Conservation (phyloP, 2,797 vertebrate genomes). For the Chaunax sp. region DNA sequence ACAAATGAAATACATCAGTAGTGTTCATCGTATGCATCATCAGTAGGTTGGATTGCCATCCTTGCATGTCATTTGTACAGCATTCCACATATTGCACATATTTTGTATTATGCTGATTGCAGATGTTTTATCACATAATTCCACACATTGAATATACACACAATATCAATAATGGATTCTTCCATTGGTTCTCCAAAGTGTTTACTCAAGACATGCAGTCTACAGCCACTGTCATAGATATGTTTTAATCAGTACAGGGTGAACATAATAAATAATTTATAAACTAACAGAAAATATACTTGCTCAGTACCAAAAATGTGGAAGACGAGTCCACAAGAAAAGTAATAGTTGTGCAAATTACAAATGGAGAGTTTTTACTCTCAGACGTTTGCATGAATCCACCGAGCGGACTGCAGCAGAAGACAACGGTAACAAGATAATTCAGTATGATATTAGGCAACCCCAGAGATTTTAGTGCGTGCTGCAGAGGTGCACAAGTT, state of each 20-base stretch:
- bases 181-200: constrained; percentile 12
- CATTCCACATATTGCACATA: constrained; percentile 28
- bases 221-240: constrained; percentile 24
- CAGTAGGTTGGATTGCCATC: constrained; percentile 20
- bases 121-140: constrained; percentile 14
- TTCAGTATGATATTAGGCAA: neutral
- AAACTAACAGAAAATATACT: constrained; percentile 53
- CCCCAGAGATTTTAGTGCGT: constrained; percentile 29
- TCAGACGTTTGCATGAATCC: constrained; percentile 27
- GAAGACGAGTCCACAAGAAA: constrained; percentile 67
- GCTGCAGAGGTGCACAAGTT: constrained; percentile 56
- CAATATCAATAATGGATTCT: constrained; percentile 15
- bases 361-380: constrained; percentile 43
- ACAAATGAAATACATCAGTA: constrained; percentile 34
- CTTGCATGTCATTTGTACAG: constrained; percentile 7
- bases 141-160: constrained; percentile 14
- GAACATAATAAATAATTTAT: constrained; percentile 53
- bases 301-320: constrained; percentile 57
- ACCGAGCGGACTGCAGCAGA: too few species aligned
- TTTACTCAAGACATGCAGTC: constrained; percentile 52
- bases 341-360: constrained; percentile 77
- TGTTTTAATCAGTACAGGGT: constrained; percentile 18
- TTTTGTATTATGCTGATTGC: constrained; percentile 8
- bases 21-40: neutral
- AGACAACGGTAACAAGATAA: too few species aligned